phyloP scores from a whole-genome alignment of 2,888 invertebrate species.

The Argyresthia albistria region DNA sequence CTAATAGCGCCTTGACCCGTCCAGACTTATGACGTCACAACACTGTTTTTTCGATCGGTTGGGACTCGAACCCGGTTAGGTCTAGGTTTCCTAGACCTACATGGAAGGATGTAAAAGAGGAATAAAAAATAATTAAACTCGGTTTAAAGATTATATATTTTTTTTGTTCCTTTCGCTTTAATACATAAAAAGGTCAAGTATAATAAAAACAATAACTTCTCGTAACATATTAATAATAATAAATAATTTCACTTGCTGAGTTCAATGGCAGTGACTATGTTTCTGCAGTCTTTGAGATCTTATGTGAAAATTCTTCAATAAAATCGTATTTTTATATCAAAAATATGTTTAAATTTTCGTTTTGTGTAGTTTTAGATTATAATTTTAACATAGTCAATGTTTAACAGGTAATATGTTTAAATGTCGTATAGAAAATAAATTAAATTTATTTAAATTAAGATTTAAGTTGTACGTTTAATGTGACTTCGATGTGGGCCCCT shows the following conservation, averaged over 20 bases:
- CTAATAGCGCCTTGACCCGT: too few relatives aligned
- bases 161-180: slow-evolving; percentile 29
- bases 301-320: slow-evolving; percentile 11
- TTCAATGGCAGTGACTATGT: slow-evolving; percentile 63
- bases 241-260: slow-evolving; percentile 11
- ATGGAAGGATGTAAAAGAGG: too few relatives aligned
- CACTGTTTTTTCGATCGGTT: too few relatives aligned
- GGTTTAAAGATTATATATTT: slow-evolving; percentile 49
- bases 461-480: slow-evolving; percentile 23
- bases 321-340: neutral
- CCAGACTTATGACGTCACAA: too few relatives aligned
- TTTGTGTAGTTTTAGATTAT: neutral
- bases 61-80: too few relatives aligned
- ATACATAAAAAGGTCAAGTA: too few relatives aligned
- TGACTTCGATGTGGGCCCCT: slow-evolving; percentile 37
- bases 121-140: neutral
- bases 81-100: too few relatives aligned
- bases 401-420: slow-evolving; percentile 25
- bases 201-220: too few relatives aligned
- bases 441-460: slow-evolving; percentile 31
- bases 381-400: slow-evolving; percentile 55
- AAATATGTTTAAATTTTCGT: slow-evolving; percentile 15
- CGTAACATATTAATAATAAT: slow-evolving; percentile 4
- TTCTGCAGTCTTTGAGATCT: slow-evolving; percentile 59
- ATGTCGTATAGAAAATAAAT: slow-evolving; percentile 26